Percentiles rank a stretch among this genome's conserved stretches.
Conservation (phyloP, 1,140 invertebrate genomes). For the silkworm (Bombyx mori) region ASM3026992v2 NC_085120.1:11045001-11045500, state of each 20-base stretch:
- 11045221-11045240: not conserved
- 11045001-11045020: too few species aligned
- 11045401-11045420: slow-evolving; percentile 3
- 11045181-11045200: too few species aligned
- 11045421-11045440: slow-evolving; percentile 1
- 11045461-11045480: slow-evolving; percentile 31
- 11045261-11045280: slow-evolving; percentile 14
- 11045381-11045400: slow-evolving; percentile 22
- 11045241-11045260: slow-evolving; percentile 3
- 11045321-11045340: slow-evolving; percentile 66
- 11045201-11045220: not conserved
- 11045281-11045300: slow-evolving; percentile 52
- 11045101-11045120: too few species aligned
- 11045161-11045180: too few species aligned
- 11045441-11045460: slow-evolving; percentile 1
- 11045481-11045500: slow-evolving; percentile 46
- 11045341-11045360: slow-evolving; percentile 46
- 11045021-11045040: too few species aligned
- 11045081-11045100: too few species aligned
- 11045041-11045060: too few species aligned
- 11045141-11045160: too few species aligned
- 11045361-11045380: slow-evolving; percentile 47
- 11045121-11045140: too few species aligned
- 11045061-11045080: too few species aligned
- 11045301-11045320: slow-evolving; percentile 68